Conservation (phyloP, 1,140 invertebrate genomes). For the Listronotus bonariensis region DNA sequence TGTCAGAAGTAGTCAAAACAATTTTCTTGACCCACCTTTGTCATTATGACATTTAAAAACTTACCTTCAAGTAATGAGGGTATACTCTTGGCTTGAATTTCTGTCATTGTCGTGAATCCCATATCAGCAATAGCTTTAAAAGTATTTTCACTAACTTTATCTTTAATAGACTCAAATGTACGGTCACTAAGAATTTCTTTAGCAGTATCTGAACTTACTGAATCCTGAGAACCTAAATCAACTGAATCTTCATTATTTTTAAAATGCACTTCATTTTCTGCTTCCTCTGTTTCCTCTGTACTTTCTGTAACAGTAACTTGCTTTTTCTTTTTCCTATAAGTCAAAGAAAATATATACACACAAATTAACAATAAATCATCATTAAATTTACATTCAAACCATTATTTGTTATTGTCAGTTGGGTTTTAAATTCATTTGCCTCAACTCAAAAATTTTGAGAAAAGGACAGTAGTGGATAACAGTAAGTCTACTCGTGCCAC, state of each 20-base stretch:
- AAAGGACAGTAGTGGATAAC: neutral
- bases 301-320: neutral
- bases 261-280: neutral
- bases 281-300: neutral
- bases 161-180: slow-evolving; percentile 67
- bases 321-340: slow-evolving; percentile 19
- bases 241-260: neutral
- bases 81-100: slow-evolving; percentile 93
- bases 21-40: no score
- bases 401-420: slow-evolving; percentile 6
- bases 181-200: slow-evolving; percentile 65
- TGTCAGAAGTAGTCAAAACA: no score
- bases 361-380: no score
- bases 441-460: slow-evolving; percentile 39
- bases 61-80: slow-evolving; percentile 84
- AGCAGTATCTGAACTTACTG: slow-evolving; percentile 61
- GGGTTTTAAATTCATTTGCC: slow-evolving; percentile 25
- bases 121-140: slow-evolving; percentile 88
- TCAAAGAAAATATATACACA: neutral
- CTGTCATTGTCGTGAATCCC: slow-evolving; percentile 96
- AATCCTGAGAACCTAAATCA: neutral
- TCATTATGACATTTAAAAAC: no score
- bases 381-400: neutral
- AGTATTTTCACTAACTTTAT: slow-evolving; percentile 78
- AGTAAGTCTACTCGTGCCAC: no score